Base-by-base conservation (phyloP, 1,140 invertebrate species). In the Trichogramma pretiosum region DNA sequence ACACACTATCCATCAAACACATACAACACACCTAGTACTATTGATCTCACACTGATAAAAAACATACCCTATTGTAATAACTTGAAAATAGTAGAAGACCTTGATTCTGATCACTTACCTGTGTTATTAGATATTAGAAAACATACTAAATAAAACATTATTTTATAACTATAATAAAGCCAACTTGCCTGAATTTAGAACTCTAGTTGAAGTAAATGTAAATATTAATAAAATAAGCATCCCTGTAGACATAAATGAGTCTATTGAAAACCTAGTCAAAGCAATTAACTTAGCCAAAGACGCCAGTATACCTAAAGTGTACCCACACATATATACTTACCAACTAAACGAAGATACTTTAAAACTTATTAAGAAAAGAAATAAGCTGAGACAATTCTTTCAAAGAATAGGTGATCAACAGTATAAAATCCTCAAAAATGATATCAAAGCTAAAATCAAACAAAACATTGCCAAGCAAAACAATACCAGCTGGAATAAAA, bases 321-420 rank as follows among this genome's bases (percentile, higher is more conserved):
- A 34, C 5, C n/a, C n/a, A n/a, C n/a, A n/a, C n/a, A n/a, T n/a
- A n/a, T n/a, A n/a, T n/a, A n/a, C n/a, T n/a, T n/a, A n/a, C n/a
- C n/a, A n/a, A n/a, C n/a, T n/a, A n/a, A n/a, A n/a, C n/a, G n/a
- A n/a, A n/a, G n/a, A n/a, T n/a, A n/a, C n/a, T n/a, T n/a, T n/a
- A n/a, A n/a, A n/a, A n/a, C n/a, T n/a, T n/a, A n/a, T n/a, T n/a
- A 45, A 43, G 39, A 8, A 16, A 26, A 42, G 32, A 43, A 49
- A 49, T 28, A 13, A 14, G 5, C 3, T 35, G n/a, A 2, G 39
- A 16, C 32, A 17, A 43, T 17, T n/a, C 9, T 49, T 18, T 24
- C 47, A 49, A 35, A 33, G 21, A 7, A 42, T 24, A 5, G n/a
- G 33, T 3, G 16, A 2, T 17, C 2, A 23, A 8, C 3, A 5